Evolutionary conservation across 2,888 invertebrate species (phyloP).

Genomic region (Nebria salina): DNA sequence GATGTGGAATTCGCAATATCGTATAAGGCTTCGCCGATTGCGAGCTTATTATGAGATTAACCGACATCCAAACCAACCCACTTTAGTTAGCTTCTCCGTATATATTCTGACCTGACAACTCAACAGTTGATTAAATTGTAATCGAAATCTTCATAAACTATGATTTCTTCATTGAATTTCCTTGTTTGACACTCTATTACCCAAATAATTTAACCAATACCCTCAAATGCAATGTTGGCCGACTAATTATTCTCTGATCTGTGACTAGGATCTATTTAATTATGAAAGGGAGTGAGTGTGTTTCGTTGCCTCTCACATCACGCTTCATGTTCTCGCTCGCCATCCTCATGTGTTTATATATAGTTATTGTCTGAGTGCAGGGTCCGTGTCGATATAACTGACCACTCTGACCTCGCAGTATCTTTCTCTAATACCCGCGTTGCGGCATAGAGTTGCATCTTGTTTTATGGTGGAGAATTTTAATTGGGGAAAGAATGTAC

Average conservation of each 20-base stretch:
- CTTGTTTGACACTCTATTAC: too few relatives aligned
- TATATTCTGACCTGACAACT: neutral
- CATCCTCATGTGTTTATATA: neutral
- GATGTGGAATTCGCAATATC: slow-evolving; percentile 1
- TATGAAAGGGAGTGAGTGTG: neutral
- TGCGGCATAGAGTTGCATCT: neutral
- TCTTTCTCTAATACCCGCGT: slow-evolving; percentile 1
- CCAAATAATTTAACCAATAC: too few relatives aligned
- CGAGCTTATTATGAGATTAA: slow-evolving; percentile 16
- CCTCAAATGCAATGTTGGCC: too few relatives aligned
- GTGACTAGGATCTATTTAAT: neutral
- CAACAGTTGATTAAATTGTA: too few relatives aligned
- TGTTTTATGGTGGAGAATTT: neutral
- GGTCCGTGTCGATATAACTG: slow-evolving; percentile 19
- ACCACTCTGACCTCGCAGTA: slow-evolving; percentile 4
- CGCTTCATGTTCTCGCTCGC: neutral
- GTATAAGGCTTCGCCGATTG: neutral
- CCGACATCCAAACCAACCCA: slow-evolving; percentile 4
- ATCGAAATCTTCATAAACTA: too few relatives aligned
- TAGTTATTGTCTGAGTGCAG: slow-evolving; percentile 11
- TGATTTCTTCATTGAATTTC: too few relatives aligned
- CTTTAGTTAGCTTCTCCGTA: neutral
- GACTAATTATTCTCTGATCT: neutral
- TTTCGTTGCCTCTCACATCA: neutral
- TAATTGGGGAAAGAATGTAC: neutral